Conservation (phyloP, 2,888 invertebrate species). For the Trilocha varians region DNA sequence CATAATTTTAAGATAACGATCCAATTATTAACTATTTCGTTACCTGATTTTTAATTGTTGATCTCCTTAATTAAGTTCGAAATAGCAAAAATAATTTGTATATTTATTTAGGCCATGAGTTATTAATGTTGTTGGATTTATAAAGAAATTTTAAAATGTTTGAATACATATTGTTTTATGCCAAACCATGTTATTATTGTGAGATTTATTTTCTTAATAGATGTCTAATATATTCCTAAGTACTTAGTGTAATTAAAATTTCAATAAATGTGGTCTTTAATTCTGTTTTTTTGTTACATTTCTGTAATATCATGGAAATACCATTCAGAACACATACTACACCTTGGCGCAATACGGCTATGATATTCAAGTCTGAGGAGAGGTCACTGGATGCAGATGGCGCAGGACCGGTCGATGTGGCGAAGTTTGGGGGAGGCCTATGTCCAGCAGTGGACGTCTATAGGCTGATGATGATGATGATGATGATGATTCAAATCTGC, state of each 20-base stretch:
- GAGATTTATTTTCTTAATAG: conserved; percentile 47
- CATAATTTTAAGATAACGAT: conserved; percentile 3
- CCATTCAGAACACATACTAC: too few species aligned
- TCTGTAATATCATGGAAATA: too few species aligned
- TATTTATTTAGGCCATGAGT: conserved; percentile 44
- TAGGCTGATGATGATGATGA: too few species aligned
- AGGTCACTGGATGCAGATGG: too few species aligned
- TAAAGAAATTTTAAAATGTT: conserved; percentile 28
- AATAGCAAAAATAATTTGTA: conserved; percentile 36
- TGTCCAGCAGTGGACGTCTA: too few species aligned
- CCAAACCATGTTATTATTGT: conserved; percentile 62
- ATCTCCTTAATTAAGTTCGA: conserved; percentile 62
- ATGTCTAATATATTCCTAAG: conserved; percentile 32
- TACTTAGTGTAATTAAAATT: conserved; percentile 39
- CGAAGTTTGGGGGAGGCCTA: too few species aligned
- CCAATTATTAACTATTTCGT: conserved; percentile 27
- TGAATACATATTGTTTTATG: conserved; percentile 16
- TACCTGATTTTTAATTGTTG: conserved; percentile 68
- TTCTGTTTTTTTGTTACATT: too few species aligned
- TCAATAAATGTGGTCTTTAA: conserved; percentile 23
- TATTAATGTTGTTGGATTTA: conserved; percentile 36
- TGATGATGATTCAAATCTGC: too few species aligned
- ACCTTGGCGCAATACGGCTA: too few species aligned
- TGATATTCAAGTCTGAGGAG: too few species aligned
- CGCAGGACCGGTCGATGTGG: too few species aligned